Percentiles rank a stretch among this genome's conserved stretches.
These are phyloP conservation scores for Carassius auratus DNA, from an alignment of 2,113 vertebrate genomes.

Conservation along the genomic window DNA sequence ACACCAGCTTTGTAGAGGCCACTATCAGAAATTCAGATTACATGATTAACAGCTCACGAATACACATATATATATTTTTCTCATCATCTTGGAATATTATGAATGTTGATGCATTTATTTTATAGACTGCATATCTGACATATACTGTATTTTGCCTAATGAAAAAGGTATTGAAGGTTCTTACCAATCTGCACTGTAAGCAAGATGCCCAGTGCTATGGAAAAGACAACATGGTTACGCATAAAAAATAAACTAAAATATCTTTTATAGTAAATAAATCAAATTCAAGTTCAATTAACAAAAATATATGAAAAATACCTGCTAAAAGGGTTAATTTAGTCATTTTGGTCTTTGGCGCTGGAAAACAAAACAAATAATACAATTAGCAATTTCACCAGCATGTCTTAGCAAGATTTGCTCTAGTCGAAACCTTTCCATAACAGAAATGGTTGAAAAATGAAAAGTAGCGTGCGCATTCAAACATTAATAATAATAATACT, in stretches of 20 bases:
- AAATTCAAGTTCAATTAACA: too few species aligned
- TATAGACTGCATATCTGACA: neutral
- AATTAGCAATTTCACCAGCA: neutral
- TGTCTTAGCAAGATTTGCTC: neutral
- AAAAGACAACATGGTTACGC: slow-evolving; percentile 1
- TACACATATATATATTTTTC: neutral
- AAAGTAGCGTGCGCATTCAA: neutral
- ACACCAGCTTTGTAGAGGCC: slow-evolving; percentile 73
- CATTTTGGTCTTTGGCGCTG: slow-evolving; percentile 59
- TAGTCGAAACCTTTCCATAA: neutral
- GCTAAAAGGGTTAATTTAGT: slow-evolving; percentile 59
- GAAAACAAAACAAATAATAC: slow-evolving; percentile 12
- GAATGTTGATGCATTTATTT: neutral
- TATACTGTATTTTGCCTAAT: neutral
- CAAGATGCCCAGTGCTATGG: slow-evolving; percentile 69
- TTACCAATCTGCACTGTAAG: slow-evolving; percentile 72
- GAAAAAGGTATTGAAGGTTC: slow-evolving; percentile 18
- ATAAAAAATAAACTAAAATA: neutral
- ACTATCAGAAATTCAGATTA: slow-evolving; percentile 53
- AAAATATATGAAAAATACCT: slow-evolving; percentile 59
- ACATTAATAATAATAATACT: neutral
- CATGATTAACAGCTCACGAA: too few species aligned
- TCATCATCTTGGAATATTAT: neutral
- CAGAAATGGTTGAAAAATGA: neutral
- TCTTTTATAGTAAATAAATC: neutral